Evolutionary conservation across 2,113 vertebrate species (phyloP), one percentile per base, ranked within the genome.

Genomic region (Dasyurus viverrinus): DNA sequence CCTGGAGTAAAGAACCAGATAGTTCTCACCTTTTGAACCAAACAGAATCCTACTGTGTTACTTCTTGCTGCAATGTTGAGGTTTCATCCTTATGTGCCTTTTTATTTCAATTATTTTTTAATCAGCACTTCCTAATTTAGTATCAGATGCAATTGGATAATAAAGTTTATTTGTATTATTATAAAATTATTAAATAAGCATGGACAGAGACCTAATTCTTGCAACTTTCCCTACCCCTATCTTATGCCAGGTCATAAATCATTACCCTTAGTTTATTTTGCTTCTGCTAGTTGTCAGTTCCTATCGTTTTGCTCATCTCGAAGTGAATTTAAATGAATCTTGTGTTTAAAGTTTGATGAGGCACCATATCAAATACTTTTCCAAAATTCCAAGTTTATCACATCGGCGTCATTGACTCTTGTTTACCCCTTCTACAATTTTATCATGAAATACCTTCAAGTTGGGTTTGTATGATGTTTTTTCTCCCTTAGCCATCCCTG

Each of bases 291-390:
- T 89, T 96, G 94, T 97, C 97, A 94, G 84, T 84, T 95, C 93
- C 96, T 96, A 97, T 97, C 97, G 94, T 46, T 92, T 95, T 84
- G 84, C 95, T 95, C 95, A 97, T 96, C 97, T 96, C 50, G 92
- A 97, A 50, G 68, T 97, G 97, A 94, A 97, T 95, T 0, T 24
- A 94, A 97, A 97, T 96, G 95, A 97, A 97, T 94, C 95, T 94
- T 84, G 50, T 92, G 94, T 97, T 97, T 96, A 97, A 97, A 96
- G 90, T 98, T 98, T 98, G 95, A 97, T 97, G 95, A 97, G 95
- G 91, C 57, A 90, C 54, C 93, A 95, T 92, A 95, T 60, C 55
- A 95, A 94, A 89, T 90, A 76, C n/a, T 92, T 91, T 90, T 93
- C 54, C 93, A 97, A 93, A 91, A 92, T 90, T 95, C 60, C 46